phyloP scores from a whole-genome alignment of 2,888 invertebrate species.

The Eledone cirrhosa region DNA sequence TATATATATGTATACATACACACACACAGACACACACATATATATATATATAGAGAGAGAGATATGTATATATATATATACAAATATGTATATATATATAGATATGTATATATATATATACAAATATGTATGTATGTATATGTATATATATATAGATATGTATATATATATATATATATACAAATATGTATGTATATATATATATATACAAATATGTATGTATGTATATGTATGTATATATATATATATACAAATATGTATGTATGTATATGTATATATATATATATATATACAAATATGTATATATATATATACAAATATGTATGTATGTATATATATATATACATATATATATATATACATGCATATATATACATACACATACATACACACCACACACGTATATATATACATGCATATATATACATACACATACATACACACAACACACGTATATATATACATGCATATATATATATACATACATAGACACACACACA shows the following conservation, averaged over 20 bases:
- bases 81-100: not conserved
- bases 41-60: too few relatives aligned
- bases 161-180: not conserved
- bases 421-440: not conserved
- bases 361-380: not conserved
- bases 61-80: too few relatives aligned
- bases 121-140: not conserved
- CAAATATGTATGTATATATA: not conserved
- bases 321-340: not conserved
- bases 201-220: not conserved
- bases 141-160: not conserved
- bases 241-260: not conserved
- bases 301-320: not conserved
- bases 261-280: not conserved
- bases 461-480: too few relatives aligned
- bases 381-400: not conserved
- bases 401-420: not conserved
- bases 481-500: too few relatives aligned
- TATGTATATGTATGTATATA: not conserved
- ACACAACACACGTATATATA: too few relatives aligned
- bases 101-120: not conserved
- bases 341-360: not conserved
- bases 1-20: too few relatives aligned
- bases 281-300: not conserved
- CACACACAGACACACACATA: too few relatives aligned